Conservation (phyloP, 2,113 vertebrate species). For the Sturnus vulgaris region DNA sequence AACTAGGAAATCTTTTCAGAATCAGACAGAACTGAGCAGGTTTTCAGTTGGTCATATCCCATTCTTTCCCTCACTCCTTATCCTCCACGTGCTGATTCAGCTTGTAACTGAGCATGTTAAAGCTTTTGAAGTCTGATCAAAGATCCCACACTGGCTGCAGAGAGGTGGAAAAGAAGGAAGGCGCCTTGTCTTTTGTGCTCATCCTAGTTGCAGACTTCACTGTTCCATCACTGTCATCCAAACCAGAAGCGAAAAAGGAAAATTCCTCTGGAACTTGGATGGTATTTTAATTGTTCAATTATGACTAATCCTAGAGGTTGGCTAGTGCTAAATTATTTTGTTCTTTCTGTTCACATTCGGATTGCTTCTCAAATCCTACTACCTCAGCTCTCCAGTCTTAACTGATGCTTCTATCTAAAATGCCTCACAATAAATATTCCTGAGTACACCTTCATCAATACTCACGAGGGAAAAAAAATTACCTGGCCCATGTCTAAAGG, state of each 20-base stretch:
- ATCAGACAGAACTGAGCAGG: not conserved
- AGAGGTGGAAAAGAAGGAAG: not conserved
- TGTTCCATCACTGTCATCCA: not conserved
- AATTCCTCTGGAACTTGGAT: not conserved
- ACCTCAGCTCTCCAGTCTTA: not conserved
- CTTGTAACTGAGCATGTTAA: not conserved
- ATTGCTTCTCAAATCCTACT: not conserved
- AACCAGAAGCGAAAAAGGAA: not conserved
- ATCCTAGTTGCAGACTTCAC: not conserved
- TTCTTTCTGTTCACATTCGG: not conserved
- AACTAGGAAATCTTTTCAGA: slow-evolving; percentile 30
- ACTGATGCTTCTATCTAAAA: not conserved
- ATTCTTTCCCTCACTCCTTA: slow-evolving; percentile 29
- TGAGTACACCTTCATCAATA: not conserved
- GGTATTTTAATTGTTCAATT: not conserved
- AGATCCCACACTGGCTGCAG: not conserved
- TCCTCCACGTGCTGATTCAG: slow-evolving; percentile 12
- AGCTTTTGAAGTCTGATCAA: slow-evolving; percentile 46
- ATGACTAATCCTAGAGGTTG: not conserved
- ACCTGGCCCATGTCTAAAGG: not conserved
- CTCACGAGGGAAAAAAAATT: not conserved
- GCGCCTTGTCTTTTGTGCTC: not conserved
- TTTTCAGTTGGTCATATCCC: not conserved
- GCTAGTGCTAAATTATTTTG: not conserved
- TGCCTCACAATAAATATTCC: not conserved